phyloP scores from a whole-genome alignment of 2,113 vertebrate genomes.

The Vidua macroura region DNA sequence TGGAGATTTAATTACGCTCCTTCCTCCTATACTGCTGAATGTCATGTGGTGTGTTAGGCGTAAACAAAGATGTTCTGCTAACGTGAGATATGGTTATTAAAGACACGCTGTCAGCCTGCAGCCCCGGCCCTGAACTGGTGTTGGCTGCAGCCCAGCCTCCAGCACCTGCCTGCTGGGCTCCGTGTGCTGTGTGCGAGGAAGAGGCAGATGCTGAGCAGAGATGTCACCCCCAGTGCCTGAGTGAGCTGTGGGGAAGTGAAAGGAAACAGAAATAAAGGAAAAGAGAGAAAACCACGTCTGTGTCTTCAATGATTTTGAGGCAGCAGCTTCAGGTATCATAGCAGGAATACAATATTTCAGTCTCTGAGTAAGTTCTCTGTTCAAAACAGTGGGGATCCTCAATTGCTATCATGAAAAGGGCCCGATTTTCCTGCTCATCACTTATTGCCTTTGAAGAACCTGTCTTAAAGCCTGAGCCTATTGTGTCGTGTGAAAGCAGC shows the following conservation, averaged over 20 bases:
- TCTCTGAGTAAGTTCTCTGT: neutral
- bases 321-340: neutral
- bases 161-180: fast-evolving
- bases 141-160: neutral
- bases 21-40: neutral
- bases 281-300: neutral
- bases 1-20: neutral
- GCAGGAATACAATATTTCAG: neutral
- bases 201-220: neutral
- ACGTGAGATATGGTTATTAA: neutral
- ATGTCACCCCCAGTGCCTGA: fast-evolving
- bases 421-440: neutral
- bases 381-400: neutral
- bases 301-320: neutral
- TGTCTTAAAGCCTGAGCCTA: neutral
- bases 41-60: neutral
- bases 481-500: neutral
- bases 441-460: neutral
- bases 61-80: slow-evolving; percentile 47
- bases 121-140: fast-evolving
- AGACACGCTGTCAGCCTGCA: neutral
- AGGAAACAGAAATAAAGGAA: neutral
- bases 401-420: neutral
- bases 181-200: fast-evolving
- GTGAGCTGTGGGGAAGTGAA: neutral